Percentiles rank a stretch among this genome's conserved stretches.
Conservation (phyloP, 2,113 vertebrate genomes). For the Epinephelus fuscoguttatus region DNA sequence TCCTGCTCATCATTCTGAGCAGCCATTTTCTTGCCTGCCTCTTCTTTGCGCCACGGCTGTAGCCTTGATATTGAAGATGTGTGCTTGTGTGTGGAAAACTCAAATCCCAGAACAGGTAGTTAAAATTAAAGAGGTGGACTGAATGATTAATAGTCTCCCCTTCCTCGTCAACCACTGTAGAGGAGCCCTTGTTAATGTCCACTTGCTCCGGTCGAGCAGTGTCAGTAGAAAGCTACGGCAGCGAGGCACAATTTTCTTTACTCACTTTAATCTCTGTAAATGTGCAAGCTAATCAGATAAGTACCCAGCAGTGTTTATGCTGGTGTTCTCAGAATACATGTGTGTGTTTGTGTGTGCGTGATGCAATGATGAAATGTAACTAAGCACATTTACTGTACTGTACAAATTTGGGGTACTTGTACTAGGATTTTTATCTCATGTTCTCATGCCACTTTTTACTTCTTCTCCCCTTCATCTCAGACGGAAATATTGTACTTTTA, state of each 20-base stretch:
- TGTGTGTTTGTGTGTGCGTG: background rate
- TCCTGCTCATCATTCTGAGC: conserved; percentile 38
- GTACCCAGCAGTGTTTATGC: background rate
- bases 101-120: background rate
- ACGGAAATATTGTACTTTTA: too few relatives aligned
- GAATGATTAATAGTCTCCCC: conserved; percentile 1
- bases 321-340: background rate
- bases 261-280: conserved; percentile 25
- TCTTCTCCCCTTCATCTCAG: too few relatives aligned
- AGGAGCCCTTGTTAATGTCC: conserved; percentile 17
- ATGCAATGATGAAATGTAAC: too few relatives aligned
- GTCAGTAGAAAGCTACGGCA: background rate
- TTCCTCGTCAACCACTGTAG: background rate
- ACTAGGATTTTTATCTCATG: too few relatives aligned
- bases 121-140: conserved; percentile 1
- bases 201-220: conserved; percentile 5
- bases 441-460: too few relatives aligned
- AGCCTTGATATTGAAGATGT: conserved; percentile 27
- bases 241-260: background rate
- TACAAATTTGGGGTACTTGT: too few relatives aligned
- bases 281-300: conserved; percentile 31
- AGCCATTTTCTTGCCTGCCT: conserved; percentile 49
- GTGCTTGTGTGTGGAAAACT: background rate
- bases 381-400: too few relatives aligned
- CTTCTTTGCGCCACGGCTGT: conserved; percentile 24